Evolutionary conservation across 2,113 vertebrate species (phyloP), one percentile per base, ranked within the genome.

Genomic region (Ifrita kowaldi): DNA sequence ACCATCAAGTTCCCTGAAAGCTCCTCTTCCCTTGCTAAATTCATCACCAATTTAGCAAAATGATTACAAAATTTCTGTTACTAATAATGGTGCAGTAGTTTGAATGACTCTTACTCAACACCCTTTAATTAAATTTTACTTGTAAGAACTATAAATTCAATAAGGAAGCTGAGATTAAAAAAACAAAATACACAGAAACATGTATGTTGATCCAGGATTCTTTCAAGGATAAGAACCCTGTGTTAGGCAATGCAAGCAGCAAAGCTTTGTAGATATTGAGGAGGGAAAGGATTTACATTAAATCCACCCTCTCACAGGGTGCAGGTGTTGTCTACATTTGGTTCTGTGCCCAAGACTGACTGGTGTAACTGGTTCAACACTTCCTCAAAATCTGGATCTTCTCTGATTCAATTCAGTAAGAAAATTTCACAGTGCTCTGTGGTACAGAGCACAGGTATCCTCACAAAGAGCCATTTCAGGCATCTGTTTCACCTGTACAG

Each of bases 281-380:
- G 6, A 78, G 13, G 30, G 23, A 35, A 1, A 44, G 11, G 13
- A 37, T 50, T 71, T 28, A 46, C 3, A 32, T 21, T 6, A 70
- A 50, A 75, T 49, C 10, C n/a, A 80, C 5, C 2, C 17, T 77
- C 53, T 44, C 1, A 0, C 1, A 23, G 5, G 8, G 21, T 35
- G 30, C 19, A 71, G 17, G 63, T 46, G 32, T 37, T 37, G 18
- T 19, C 21, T 39, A 4, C 13, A 30, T 18, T 19, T 56, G 8
- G 10, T 71, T 87, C 47, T 20, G 7, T 23, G 24, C 18, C 17
- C 5, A 8, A 37, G 22, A 35, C 26, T 19, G 35, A 68, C 17
- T 11, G 20, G 4, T 33, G 30, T 52, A 82, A 81, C 35, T 2
- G 0, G 16, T 46, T 30, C n/a, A 41, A 44, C 12, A 32, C 15